Conservation (phyloP, 1,140 invertebrate species). For the Tyrophagus putrescentiae region DNA sequence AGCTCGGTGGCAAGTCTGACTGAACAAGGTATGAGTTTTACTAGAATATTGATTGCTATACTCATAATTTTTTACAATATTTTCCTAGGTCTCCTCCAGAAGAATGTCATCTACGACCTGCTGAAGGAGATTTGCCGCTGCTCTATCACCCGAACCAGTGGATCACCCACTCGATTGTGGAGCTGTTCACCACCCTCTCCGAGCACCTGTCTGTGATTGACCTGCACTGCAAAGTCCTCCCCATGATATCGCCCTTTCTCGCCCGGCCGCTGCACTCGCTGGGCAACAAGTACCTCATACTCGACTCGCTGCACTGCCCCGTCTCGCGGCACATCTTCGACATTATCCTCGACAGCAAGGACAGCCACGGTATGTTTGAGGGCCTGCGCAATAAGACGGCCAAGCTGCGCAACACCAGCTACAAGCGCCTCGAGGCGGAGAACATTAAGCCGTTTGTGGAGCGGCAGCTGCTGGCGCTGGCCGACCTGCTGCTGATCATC, state of each 20-base stretch:
- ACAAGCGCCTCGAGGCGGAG: constrained; percentile 52
- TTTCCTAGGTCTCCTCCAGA: too few species aligned
- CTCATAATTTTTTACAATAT: too few species aligned
- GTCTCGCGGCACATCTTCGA: constrained; percentile 60
- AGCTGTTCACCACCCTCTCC: constrained; percentile 62
- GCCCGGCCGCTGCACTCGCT: constrained; percentile 38
- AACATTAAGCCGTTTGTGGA: constrained; percentile 65
- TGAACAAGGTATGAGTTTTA: constrained; percentile 41
- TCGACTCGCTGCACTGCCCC: constrained; percentile 54
- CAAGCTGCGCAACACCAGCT: background rate
- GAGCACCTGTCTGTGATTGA: constrained; percentile 64
- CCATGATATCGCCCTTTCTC: constrained; percentile 60
- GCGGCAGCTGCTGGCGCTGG: constrained; percentile 64
- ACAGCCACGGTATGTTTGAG: constrained; percentile 10
- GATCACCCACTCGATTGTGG: constrained; percentile 63
- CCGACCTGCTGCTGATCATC: constrained; percentile 59
- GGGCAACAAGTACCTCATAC: constrained; percentile 31
- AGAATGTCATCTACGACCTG: constrained; percentile 65
- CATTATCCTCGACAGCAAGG: background rate
- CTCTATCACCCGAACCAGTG: constrained; percentile 55
- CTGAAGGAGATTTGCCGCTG: constrained; percentile 66
- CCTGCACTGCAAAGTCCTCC: constrained; percentile 75
- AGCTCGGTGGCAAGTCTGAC: constrained; percentile 67
- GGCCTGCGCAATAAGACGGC: too few species aligned
- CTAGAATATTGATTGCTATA: too few species aligned